phyloP scores from a whole-genome alignment of 2,797 vertebrate species.

The Margarornis squamiger region DNA sequence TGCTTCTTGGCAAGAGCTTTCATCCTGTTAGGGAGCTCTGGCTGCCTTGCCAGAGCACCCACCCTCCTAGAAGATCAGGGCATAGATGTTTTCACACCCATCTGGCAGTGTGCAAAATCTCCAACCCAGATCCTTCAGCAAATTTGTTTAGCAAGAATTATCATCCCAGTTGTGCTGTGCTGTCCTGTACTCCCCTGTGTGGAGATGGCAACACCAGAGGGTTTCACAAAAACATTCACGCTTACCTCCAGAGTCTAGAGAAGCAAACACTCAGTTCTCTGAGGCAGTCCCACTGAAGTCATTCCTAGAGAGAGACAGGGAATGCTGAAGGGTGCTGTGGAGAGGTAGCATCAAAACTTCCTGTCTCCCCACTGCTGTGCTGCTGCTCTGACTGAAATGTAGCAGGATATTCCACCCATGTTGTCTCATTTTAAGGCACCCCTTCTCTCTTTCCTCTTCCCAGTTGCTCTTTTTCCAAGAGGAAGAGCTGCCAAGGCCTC shows the following conservation, averaged over 20 bases:
- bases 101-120: background rate
- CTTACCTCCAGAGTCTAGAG: background rate
- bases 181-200: rapidly evolving
- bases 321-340: background rate
- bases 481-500: background rate
- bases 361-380: background rate
- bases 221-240: background rate
- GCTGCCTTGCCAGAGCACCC: background rate
- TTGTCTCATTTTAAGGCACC: background rate
- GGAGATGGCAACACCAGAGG: background rate
- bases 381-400: background rate
- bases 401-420: background rate
- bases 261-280: background rate
- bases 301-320: background rate
- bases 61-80: background rate
- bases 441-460: background rate
- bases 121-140: background rate
- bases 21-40: rapidly evolving
- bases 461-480: background rate
- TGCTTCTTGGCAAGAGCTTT: background rate
- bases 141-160: background rate
- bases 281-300: background rate
- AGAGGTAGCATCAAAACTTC: background rate
- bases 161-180: background rate
- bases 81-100: background rate